phyloP scores from a whole-genome alignment of 2,888 invertebrate genomes.

The Pyralis farinalis region DNA sequence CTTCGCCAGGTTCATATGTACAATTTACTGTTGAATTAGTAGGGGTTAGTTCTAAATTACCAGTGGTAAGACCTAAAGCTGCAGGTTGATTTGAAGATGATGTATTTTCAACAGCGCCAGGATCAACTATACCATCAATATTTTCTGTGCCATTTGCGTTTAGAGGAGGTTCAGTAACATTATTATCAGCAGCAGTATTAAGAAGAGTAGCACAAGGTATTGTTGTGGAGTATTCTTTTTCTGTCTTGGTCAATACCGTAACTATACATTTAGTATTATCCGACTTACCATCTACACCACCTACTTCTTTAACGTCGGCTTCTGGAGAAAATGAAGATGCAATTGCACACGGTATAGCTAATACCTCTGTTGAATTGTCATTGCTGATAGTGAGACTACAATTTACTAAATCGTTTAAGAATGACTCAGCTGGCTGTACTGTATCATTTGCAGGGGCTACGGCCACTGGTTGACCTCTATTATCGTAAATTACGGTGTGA shows the following conservation, averaged over 20 bases:
- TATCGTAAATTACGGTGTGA: slow-evolving; percentile 72
- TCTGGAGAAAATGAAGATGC: slow-evolving; percentile 74
- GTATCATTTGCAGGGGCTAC: slow-evolving; percentile 59
- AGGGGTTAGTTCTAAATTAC: slow-evolving; percentile 25
- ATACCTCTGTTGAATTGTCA: slow-evolving; percentile 60
- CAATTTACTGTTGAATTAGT: slow-evolving; percentile 37
- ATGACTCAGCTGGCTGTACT: slow-evolving; percentile 47
- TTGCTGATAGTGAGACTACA: slow-evolving; percentile 68
- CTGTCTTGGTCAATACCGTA: slow-evolving; percentile 61
- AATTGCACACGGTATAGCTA: slow-evolving; percentile 73
- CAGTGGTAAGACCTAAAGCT: slow-evolving; percentile 35
- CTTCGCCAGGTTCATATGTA: slow-evolving; percentile 42
- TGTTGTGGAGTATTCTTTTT: slow-evolving; percentile 66
- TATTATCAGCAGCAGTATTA: slow-evolving; percentile 69
- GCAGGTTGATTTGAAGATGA: slow-evolving; percentile 33
- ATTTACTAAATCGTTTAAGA: slow-evolving; percentile 65
- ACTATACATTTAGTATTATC: slow-evolving; percentile 71
- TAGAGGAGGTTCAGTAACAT: slow-evolving; percentile 63
- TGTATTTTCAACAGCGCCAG: slow-evolving; percentile 16
- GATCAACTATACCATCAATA: slow-evolving; percentile 23
- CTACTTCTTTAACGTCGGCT: slow-evolving; percentile 57
- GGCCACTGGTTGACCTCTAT: slow-evolving; percentile 68
- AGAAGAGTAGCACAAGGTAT: slow-evolving; percentile 72
- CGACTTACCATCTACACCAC: slow-evolving; percentile 35
- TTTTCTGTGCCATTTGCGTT: slow-evolving; percentile 27